Conservation (phyloP, 2,888 invertebrate species). For the Phalera bucephala region DNA sequence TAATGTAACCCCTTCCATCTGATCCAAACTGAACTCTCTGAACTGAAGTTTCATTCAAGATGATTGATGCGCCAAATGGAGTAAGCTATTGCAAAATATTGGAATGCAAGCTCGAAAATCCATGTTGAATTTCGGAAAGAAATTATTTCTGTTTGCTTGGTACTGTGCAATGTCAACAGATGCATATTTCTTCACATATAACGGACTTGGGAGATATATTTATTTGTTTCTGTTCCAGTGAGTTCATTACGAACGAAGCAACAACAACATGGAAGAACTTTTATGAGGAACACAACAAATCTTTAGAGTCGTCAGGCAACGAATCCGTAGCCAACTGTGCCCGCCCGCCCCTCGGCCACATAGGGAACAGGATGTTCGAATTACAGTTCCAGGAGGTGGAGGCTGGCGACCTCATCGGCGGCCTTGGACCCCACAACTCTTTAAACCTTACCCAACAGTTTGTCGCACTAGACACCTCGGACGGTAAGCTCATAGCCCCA, state of each 20-base stretch:
- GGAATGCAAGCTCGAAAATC: too few species aligned
- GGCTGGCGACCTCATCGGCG: constrained; percentile 46
- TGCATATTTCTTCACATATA: too few species aligned
- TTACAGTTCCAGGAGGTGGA: constrained; percentile 68
- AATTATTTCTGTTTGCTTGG: too few species aligned
- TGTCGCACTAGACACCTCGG: constrained; percentile 48
- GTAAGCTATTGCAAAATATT: too few species aligned
- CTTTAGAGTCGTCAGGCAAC: constrained; percentile 64
- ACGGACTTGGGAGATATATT: too few species aligned
- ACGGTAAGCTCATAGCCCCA: constrained; percentile 44
- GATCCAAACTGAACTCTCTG: too few species aligned
- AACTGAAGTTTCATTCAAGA: too few species aligned
- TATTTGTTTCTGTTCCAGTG: constrained; percentile 44
- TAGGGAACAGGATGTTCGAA: constrained; percentile 62
- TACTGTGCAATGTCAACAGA: too few species aligned
- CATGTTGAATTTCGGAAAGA: too few species aligned
- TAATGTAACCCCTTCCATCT: too few species aligned
- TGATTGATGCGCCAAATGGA: too few species aligned
- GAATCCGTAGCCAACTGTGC: constrained; percentile 48
- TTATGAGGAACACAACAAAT: constrained; percentile 72
- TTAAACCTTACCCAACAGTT: constrained; percentile 52
- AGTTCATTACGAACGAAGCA: constrained; percentile 69
- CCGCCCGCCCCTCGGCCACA: constrained; percentile 49
- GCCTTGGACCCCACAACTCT: constrained; percentile 35
- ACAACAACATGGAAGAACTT: constrained; percentile 76